These are phyloP conservation scores for Balanococcus diminutus DNA, from an alignment of 2,888 invertebrate genomes.

Conservation along the genomic window DNA sequence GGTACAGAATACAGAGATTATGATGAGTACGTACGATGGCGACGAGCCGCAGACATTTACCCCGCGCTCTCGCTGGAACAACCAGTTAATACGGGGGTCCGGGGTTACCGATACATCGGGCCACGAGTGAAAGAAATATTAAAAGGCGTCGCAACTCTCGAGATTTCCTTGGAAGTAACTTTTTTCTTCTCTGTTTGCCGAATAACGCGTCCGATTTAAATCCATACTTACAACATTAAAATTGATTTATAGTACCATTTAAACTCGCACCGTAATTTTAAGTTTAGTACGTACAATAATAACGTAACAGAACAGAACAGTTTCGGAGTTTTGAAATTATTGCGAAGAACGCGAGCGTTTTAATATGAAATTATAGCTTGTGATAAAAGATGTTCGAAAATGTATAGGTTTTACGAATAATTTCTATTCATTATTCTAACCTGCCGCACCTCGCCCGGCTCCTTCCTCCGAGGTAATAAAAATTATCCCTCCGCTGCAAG, in stretches of 20 bases:
- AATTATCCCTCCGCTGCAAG: neutral
- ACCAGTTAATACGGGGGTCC: slow-evolving; percentile 21
- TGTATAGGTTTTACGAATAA: slow-evolving; percentile 42
- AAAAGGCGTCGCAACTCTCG: slow-evolving; percentile 28
- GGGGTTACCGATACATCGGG: neutral
- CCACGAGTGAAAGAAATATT: neutral
- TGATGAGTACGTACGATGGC: neutral
- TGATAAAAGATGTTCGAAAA: slow-evolving; percentile 40
- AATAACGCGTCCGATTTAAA: neutral
- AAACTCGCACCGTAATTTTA: slow-evolving; percentile 2
- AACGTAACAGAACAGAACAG: slow-evolving; percentile 25
- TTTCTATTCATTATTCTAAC: slow-evolving; percentile 39
- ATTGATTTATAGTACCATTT: slow-evolving; percentile 35
- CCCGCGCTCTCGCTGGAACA: neutral
- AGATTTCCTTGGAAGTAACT: neutral
- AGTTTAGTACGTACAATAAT: slow-evolving; percentile 13
- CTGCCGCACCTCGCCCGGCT: neutral
- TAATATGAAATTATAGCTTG: slow-evolving; percentile 35
- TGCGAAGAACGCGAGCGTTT: slow-evolving; percentile 36
- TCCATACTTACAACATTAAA: slow-evolving; percentile 39
- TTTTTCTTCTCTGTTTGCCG: neutral
- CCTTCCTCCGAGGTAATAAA: neutral
- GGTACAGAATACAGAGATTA: neutral
- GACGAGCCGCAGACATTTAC: neutral
- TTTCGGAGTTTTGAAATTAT: slow-evolving; percentile 29